Evolutionary conservation across 2,888 invertebrate genomes (phyloP).

Genomic region (Caenorhabditis drosophilae): DNA sequence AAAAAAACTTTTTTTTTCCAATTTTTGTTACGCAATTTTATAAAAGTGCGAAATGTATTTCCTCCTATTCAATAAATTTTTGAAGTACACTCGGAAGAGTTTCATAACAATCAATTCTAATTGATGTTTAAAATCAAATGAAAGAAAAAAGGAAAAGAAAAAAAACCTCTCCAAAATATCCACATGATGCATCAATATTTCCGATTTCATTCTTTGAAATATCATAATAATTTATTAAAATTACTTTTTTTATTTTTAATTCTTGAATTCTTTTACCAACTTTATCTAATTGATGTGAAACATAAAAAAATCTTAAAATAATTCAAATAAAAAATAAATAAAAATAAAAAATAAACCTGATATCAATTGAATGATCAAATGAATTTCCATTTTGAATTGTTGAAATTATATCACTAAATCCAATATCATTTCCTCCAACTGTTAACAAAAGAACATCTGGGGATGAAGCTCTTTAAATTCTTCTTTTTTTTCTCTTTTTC

Average conservation of each 20-base stretch:
- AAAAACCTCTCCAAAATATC: slow-evolving; percentile 41
- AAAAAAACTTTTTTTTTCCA: too few species aligned
- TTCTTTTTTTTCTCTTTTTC: not conserved
- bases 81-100: too few species aligned
- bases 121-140: not conserved
- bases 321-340: too few species aligned
- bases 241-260: slow-evolving; percentile 28
- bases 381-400: slow-evolving; percentile 39
- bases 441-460: slow-evolving; percentile 58
- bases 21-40: too few species aligned
- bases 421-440: slow-evolving; percentile 66
- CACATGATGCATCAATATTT: slow-evolving; percentile 54
- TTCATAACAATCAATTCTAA: too few species aligned
- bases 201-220: slow-evolving; percentile 58
- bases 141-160: not conserved
- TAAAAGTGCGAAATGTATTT: too few species aligned
- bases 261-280: slow-evolving; percentile 35
- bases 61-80: too few species aligned
- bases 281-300: slow-evolving; percentile 51
- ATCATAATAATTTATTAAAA: slow-evolving; percentile 60
- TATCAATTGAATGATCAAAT: slow-evolving; percentile 16
- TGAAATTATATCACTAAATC: slow-evolving; percentile 57
- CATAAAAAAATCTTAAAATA: slow-evolving; percentile 50
- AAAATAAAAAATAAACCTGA: slow-evolving; percentile 27
- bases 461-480: slow-evolving; percentile 27